Evolutionary conservation across 2,797 vertebrate genomes (phyloP).

Genomic region (Mormyrops attenuatus): DNA sequence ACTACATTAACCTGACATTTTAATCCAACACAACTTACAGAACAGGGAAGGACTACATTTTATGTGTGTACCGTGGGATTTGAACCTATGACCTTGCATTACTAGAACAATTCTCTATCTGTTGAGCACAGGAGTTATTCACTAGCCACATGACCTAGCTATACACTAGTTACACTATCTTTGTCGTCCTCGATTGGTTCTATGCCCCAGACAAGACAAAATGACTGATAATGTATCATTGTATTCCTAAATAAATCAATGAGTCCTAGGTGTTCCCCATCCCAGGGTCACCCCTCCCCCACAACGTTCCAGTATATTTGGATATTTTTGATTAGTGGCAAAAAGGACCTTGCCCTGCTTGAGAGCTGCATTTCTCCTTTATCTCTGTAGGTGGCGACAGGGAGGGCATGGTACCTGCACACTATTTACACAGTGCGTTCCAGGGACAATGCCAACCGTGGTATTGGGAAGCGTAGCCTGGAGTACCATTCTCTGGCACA

Average conservation of each 20-base stretch:
- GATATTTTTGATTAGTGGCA: not conserved
- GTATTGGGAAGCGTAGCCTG: slow-evolving; percentile 80
- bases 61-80: not conserved
- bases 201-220: not conserved
- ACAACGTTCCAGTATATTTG: not conserved
- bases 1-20: not conserved
- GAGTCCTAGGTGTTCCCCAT: not conserved
- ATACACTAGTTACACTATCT: not conserved
- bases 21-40: not conserved
- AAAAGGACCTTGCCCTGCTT: not conserved
- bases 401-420: slow-evolving; percentile 90
- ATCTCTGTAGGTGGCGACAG: slow-evolving; percentile 73
- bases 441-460: slow-evolving; percentile 67
- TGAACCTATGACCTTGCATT: not conserved
- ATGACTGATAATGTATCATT: not conserved
- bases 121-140: not conserved
- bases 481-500: slow-evolving; percentile 66
- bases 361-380: not conserved
- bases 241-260: not conserved
- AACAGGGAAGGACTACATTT: not conserved
- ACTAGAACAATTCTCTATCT: not conserved
- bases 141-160: not conserved
- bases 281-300: not conserved
- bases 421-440: slow-evolving; percentile 89
- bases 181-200: not conserved